These are phyloP conservation scores for Burhinus oedicnemus DNA, from an alignment of 2,113 vertebrate genomes.

Conservation along the genomic window DNA sequence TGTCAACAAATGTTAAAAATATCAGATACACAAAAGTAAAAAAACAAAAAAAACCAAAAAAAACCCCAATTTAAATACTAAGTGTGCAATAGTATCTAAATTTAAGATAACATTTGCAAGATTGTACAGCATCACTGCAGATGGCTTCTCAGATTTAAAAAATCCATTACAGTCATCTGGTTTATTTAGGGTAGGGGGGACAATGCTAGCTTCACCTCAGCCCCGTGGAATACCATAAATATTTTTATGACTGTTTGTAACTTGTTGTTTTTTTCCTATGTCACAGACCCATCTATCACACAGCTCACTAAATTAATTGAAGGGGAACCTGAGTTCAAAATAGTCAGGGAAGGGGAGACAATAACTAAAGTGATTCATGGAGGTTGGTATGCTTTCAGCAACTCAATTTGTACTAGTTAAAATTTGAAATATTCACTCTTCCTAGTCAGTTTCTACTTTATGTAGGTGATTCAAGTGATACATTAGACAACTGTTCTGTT, in stretches of 20 bases:
- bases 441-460: background rate
- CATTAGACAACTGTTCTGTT: background rate
- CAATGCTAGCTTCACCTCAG: background rate
- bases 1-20: background rate
- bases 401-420: background rate
- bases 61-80: too few species aligned
- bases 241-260: conserved; percentile 11
- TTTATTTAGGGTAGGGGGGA: background rate
- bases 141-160: background rate
- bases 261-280: background rate
- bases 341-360: conserved; percentile 79
- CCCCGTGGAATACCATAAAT: background rate
- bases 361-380: conserved; percentile 79
- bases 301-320: conserved; percentile 79
- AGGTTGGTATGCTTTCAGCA: conserved; percentile 65
- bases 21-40: background rate
- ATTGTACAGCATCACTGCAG: background rate
- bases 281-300: conserved; percentile 74
- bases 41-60: background rate
- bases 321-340: conserved; percentile 76
- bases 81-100: background rate
- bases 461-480: background rate
- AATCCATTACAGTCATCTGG: background rate
- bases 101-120: background rate
- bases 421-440: background rate